Conservation (phyloP, 2,797 vertebrate species). For the Nasua narica region DNA sequence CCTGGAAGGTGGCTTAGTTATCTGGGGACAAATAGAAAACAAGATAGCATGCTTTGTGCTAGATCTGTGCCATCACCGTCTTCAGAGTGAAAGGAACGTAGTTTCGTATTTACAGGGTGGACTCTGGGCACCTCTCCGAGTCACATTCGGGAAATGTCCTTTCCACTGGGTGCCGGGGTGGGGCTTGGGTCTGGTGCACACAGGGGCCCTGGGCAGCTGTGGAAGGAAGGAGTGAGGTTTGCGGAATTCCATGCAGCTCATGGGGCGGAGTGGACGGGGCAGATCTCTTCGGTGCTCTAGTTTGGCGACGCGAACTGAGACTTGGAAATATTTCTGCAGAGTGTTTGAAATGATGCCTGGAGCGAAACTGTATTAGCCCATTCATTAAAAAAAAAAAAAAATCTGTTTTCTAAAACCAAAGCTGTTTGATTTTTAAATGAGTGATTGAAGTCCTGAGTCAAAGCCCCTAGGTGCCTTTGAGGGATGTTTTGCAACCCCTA, state of each 20-base stretch:
- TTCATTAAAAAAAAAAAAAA: conserved; percentile 60
- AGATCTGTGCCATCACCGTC: neutral
- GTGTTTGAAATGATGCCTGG: conserved; percentile 55
- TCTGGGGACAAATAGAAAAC: neutral
- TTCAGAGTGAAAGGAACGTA: neutral
- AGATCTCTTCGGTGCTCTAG: neutral
- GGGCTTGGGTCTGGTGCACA: neutral
- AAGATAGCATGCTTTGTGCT: neutral
- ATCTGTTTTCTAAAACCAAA: conserved; percentile 62
- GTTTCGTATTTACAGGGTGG: neutral
- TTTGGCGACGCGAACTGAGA: conserved; percentile 11
- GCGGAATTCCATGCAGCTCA: neutral
- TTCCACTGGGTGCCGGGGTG: no score
- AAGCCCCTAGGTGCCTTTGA: conserved; percentile 53
- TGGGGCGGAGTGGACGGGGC: neutral
- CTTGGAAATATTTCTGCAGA: conserved; percentile 41
- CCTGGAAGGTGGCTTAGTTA: neutral
- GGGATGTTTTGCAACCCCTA: conserved; percentile 39
- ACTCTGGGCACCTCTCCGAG: neutral
- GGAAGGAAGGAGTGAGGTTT: neutral
- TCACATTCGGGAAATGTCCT: neutral
- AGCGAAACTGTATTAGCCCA: conserved; percentile 53
- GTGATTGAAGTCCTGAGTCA: conserved; percentile 60
- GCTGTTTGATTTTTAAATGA: conserved; percentile 65
- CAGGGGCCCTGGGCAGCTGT: neutral